Conservation (phyloP, 1,140 invertebrate genomes). For the Drosophila navojoa region DNA sequence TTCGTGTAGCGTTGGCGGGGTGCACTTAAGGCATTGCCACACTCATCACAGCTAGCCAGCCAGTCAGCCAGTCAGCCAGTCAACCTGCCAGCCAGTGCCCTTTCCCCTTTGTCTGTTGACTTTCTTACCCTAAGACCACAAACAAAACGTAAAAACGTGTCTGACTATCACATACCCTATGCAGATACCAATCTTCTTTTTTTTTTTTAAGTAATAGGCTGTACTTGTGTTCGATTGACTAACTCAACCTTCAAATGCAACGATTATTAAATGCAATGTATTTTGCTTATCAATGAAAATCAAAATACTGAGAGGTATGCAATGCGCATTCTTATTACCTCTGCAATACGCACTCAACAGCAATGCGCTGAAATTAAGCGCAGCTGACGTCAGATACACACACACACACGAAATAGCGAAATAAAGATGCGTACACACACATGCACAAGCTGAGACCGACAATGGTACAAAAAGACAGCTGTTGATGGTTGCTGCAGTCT, state of each 20-base stretch:
- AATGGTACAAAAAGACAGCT: constrained; percentile 37
- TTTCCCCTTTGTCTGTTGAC: constrained; percentile 38
- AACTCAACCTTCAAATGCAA: too few species aligned
- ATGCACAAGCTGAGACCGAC: background rate
- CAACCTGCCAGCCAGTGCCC: constrained; percentile 7
- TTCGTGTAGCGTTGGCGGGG: constrained; percentile 33
- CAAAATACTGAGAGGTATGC: constrained; percentile 43
- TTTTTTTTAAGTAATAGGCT: too few species aligned
- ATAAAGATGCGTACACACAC: constrained; percentile 18
- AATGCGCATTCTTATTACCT: constrained; percentile 59
- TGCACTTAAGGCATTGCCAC: constrained; percentile 12
- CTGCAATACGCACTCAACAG: constrained; percentile 58
- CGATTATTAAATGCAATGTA: too few species aligned
- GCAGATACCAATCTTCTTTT: too few species aligned
- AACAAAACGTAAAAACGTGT: rapidly evolving
- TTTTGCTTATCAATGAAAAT: too few species aligned
- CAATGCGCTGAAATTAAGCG: constrained; percentile 75
- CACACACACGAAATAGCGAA: constrained; percentile 8
- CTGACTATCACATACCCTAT: background rate
- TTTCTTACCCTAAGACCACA: constrained; percentile 19
- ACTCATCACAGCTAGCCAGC: constrained; percentile 10
- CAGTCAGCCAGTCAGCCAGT: constrained; percentile 8
- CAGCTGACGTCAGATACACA: constrained; percentile 50
- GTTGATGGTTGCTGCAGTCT: constrained; percentile 38
- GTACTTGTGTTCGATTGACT: too few species aligned